A percentile compares a stretch with the other conserved stretches of the same genome.
Evolutionary conservation across 1,140 invertebrate species (phyloP).

Genomic region (Drosophila tropicalis): DNA sequence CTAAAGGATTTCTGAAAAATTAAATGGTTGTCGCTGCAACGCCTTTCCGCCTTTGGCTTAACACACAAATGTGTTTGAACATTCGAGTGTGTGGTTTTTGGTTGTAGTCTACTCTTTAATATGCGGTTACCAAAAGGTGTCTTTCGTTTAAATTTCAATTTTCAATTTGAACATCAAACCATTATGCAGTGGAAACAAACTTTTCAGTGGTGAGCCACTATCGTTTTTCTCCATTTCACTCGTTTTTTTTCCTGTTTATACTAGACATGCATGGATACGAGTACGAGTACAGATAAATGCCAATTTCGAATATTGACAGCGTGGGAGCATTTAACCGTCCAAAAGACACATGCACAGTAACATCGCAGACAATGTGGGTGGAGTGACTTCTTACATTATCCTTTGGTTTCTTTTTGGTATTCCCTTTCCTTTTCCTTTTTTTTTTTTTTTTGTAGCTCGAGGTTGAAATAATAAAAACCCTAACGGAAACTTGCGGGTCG

Average conservation of each 20-base stretch:
- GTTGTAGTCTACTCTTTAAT: neutral
- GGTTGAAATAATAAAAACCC: constrained; percentile 75
- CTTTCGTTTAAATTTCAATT: constrained; percentile 1
- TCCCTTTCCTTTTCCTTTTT: constrained; percentile 22
- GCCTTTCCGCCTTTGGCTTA: no score
- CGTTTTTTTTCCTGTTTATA: neutral
- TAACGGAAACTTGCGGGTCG: constrained; percentile 66
- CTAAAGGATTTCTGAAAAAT: no score
- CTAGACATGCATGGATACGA: constrained; percentile 16
- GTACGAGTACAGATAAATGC: constrained; percentile 24
- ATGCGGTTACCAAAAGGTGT: neutral
- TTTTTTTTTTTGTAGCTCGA: constrained; percentile 42
- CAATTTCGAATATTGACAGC: constrained; percentile 71
- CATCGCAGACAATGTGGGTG: constrained; percentile 19
- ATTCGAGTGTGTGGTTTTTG: constrained; percentile 3
- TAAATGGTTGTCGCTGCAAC: no score
- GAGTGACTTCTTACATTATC: constrained; percentile 50
- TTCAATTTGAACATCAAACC: neutral
- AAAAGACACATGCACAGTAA: constrained; percentile 32
- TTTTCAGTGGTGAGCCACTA: neutral
- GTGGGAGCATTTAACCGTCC: constrained; percentile 67
- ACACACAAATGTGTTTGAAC: constrained; percentile 18
- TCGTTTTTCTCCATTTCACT: neutral
- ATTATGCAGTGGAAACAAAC: neutral
- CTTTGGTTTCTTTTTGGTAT: constrained; percentile 22